phyloP scores from a whole-genome alignment of 2,113 vertebrate species.

The Dasyprocta punctata region DNA sequence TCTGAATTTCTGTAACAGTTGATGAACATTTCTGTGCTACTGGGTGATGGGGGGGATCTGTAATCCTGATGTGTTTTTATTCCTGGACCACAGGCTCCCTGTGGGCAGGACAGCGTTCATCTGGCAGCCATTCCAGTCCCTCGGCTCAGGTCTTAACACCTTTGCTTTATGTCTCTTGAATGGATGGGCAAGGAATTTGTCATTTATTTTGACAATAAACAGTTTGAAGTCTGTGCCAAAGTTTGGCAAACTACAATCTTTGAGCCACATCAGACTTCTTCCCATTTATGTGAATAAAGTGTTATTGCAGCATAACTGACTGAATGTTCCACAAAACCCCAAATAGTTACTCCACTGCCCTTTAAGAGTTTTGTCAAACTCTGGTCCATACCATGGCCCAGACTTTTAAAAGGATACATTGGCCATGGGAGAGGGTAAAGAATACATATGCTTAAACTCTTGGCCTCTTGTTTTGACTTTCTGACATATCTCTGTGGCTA shows the following conservation, averaged over 20 bases:
- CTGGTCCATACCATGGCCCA: background rate
- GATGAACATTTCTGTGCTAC: background rate
- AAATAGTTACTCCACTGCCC: background rate
- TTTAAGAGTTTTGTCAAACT: background rate
- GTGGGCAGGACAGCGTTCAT: background rate
- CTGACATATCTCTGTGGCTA: background rate
- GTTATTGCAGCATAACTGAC: background rate
- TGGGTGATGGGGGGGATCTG: background rate
- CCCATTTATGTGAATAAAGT: background rate
- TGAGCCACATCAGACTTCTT: too few species aligned
- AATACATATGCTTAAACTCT: background rate
- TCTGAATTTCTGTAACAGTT: background rate
- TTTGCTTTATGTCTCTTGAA: background rate
- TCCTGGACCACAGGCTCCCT: accelerated
- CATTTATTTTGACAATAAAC: background rate
- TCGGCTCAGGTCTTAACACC: background rate
- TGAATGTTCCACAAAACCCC: background rate
- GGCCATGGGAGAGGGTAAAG: constrained; percentile 8
- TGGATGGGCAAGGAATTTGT: background rate
- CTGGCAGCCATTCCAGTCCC: background rate
- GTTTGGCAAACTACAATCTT: background rate
- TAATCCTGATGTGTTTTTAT: background rate
- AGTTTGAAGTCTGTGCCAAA: background rate
- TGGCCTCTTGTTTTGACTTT: constrained; percentile 37
- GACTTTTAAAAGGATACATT: background rate